Percentiles rank a stretch among this genome's conserved stretches.
phyloP scores from a whole-genome alignment of 37 sponge, comb jelly and placozoan genomes.

The Axinella damicornis region DNA sequence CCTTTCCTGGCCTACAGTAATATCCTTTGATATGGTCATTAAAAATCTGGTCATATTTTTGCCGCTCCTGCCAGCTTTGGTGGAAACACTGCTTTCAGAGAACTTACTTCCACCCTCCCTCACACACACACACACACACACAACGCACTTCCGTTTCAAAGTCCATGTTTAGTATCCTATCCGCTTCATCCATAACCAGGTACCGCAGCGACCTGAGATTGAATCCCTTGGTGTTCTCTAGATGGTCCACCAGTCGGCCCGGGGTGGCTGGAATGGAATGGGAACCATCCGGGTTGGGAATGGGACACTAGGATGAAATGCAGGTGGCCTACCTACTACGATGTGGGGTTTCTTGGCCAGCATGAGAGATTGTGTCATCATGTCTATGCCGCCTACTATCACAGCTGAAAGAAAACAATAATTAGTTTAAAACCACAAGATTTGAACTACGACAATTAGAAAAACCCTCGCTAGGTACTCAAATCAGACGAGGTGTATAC shows the following conservation, averaged over 20 bases:
- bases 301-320: not conserved
- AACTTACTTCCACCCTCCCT: not conserved
- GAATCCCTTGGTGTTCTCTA: conserved; percentile 99
- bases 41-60: too few relatives aligned
- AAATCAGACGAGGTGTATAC: too few relatives aligned
- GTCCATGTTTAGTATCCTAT: conserved; percentile 99
- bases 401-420: conserved; percentile 61
- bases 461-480: too few relatives aligned
- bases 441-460: not conserved
- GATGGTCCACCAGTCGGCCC: conserved; percentile 96
- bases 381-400: conserved; percentile 94
- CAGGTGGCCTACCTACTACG: conserved; percentile 68
- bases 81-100: not conserved
- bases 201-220: conserved; percentile 83
- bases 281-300: not conserved
- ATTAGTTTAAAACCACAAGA: not conserved
- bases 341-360: conserved; percentile 98
- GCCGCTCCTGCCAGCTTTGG: too few relatives aligned
- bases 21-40: too few relatives aligned
- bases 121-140: too few relatives aligned
- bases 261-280: conserved; percentile 85
- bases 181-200: conserved; percentile 99
- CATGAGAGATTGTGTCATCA: conserved; percentile 95
- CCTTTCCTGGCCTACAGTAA: too few relatives aligned
- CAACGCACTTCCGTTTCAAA: conserved; percentile 91